Evolutionary conservation across 2,888 invertebrate species (phyloP).

Genomic region (Stenoptilia bipunctidactyla): DNA sequence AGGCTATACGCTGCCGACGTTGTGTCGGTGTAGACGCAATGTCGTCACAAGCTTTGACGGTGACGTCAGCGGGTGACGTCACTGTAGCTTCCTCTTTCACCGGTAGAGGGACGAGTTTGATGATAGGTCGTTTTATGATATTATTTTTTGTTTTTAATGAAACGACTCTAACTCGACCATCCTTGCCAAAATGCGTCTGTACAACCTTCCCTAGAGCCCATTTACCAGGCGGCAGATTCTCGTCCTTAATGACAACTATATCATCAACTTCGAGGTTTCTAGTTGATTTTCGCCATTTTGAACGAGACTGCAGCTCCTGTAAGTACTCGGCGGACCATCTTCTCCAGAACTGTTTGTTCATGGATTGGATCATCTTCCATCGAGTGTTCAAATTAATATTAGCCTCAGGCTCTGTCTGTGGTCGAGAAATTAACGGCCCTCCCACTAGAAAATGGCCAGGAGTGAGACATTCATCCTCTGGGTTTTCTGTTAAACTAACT

Average conservation of each 20-base stretch:
- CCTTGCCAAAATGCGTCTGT: background rate
- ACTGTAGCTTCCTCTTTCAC: background rate
- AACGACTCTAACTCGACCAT: background rate
- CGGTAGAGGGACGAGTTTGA: conserved; percentile 1
- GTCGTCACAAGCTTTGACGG: background rate
- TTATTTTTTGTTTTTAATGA: conserved; percentile 2
- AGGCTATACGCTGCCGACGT: background rate
- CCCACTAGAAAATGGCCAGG: conserved; percentile 1
- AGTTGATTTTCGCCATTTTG: background rate
- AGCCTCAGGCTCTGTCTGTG: background rate
- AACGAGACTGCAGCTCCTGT: background rate
- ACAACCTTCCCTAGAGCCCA: background rate
- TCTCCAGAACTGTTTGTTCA: background rate
- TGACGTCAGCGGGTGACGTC: background rate
- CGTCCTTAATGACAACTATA: background rate
- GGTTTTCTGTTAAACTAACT: background rate
- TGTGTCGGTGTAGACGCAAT: background rate
- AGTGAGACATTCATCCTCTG: background rate
- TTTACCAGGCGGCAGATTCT: background rate
- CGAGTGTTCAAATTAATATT: background rate
- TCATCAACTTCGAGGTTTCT: background rate
- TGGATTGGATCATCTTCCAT: background rate
- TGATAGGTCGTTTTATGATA: conserved; percentile 1
- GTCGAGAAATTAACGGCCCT: background rate
- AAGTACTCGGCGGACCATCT: background rate